Percentiles rank a stretch among this genome's conserved stretches.
phyloP scores from a whole-genome alignment of 2,797 vertebrate genomes.

The Pteronotus mesoamericanus region DNA sequence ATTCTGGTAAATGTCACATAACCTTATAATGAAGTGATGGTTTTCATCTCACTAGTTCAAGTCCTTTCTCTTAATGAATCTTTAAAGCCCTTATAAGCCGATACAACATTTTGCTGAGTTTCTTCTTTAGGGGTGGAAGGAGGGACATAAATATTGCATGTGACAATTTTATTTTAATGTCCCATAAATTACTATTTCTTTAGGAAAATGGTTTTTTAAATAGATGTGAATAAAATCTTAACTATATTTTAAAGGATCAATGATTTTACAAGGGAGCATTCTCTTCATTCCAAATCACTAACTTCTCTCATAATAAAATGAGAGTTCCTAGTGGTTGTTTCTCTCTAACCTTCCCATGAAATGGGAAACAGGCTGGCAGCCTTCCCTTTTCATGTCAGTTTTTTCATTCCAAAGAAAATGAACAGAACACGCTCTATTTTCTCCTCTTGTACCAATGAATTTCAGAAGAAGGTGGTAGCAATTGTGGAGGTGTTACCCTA shows the following conservation, averaged over 20 bases:
- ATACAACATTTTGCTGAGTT: neutral
- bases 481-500: neutral
- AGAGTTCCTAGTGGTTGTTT: neutral
- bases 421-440: neutral
- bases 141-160: neutral
- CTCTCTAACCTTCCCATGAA: neutral
- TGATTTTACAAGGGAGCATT: neutral
- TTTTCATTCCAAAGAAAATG: neutral
- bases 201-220: conserved; percentile 5
- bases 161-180: conserved; percentile 18
- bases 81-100: conserved; percentile 57
- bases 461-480: neutral
- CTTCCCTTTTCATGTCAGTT: neutral
- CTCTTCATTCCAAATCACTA: neutral
- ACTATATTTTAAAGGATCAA: conserved; percentile 16
- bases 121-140: neutral
- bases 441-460: neutral
- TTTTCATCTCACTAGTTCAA: conserved; percentile 59
- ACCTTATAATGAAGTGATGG: conserved; percentile 65
- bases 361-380: neutral
- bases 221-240: neutral
- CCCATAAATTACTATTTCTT: neutral
- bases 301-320: neutral
- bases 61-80: conserved; percentile 47
- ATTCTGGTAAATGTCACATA: conserved; percentile 68